phyloP scores from a whole-genome alignment of 2,888 invertebrate species.

The Phyllotreta cruciferae region DNA sequence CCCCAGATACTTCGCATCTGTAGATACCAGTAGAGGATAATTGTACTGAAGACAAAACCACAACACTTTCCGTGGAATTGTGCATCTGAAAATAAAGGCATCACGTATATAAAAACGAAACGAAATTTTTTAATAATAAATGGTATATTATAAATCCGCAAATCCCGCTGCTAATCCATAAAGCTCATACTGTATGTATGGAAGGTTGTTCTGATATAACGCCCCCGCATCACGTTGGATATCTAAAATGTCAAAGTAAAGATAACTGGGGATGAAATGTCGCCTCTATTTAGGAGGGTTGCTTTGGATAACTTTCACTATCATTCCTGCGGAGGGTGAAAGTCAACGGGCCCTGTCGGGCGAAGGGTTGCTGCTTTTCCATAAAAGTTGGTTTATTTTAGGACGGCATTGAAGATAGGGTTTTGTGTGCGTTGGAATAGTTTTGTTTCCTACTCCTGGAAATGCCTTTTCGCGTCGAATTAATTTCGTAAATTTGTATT shows the following conservation, averaged over 20 bases:
- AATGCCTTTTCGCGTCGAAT: too few relatives aligned
- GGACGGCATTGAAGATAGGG: slow-evolving; percentile 1
- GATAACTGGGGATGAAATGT: slow-evolving; percentile 31
- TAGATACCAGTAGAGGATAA: slow-evolving; percentile 70
- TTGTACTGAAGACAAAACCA: slow-evolving; percentile 70
- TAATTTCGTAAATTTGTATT: too few relatives aligned
- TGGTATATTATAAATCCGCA: background rate
- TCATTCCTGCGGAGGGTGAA: slow-evolving; percentile 16
- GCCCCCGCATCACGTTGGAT: slow-evolving; percentile 9
- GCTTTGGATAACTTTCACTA: slow-evolving; percentile 28
- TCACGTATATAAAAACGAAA: background rate
- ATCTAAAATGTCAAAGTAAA: slow-evolving; percentile 27
- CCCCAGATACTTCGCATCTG: slow-evolving; percentile 75
- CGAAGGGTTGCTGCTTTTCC: slow-evolving; percentile 12
- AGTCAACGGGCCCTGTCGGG: slow-evolving; percentile 24
- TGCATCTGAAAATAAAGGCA: slow-evolving; percentile 63
- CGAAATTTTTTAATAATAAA: background rate
- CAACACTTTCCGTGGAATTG: slow-evolving; percentile 72
- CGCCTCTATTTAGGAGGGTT: slow-evolving; percentile 30
- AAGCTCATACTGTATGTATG: slow-evolving; percentile 20
- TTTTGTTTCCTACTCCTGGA: too few relatives aligned
- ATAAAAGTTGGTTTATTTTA: slow-evolving; percentile 10
- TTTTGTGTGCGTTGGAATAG: background rate
- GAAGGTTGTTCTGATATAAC: slow-evolving; percentile 16
- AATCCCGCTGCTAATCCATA: slow-evolving; percentile 23